phyloP scores from a whole-genome alignment of 2,888 invertebrate species.

The Colletes collaris region DNA sequence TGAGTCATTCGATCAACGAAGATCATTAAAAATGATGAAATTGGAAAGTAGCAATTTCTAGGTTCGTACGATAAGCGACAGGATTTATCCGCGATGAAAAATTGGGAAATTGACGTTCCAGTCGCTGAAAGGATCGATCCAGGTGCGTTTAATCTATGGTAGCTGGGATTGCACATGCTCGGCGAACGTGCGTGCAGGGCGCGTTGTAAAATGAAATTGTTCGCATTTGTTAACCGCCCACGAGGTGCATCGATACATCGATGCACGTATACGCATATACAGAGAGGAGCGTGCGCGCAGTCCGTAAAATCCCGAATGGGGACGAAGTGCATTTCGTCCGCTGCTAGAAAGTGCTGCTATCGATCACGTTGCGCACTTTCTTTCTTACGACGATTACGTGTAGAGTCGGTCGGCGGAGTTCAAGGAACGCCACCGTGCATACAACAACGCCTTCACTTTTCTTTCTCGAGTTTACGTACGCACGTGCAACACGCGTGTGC shows the following conservation, averaged over 20 bases:
- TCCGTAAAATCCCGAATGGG: slow-evolving; percentile 16
- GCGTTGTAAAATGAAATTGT: slow-evolving; percentile 18
- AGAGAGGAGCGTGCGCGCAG: neutral
- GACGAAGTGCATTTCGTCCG: slow-evolving; percentile 38
- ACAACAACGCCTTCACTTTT: slow-evolving; percentile 51
- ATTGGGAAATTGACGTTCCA: slow-evolving; percentile 30
- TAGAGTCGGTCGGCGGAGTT: slow-evolving; percentile 47
- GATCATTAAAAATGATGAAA: too few species aligned
- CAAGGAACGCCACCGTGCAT: slow-evolving; percentile 56
- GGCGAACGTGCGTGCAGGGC: slow-evolving; percentile 1
- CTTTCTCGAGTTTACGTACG: slow-evolving; percentile 29
- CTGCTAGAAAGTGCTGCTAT: slow-evolving; percentile 61
- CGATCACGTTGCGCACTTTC: slow-evolving; percentile 65
- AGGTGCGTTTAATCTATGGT: slow-evolving; percentile 22
- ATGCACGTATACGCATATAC: neutral
- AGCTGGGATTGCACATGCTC: slow-evolving; percentile 15
- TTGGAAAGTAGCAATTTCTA: neutral
- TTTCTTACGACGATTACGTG: slow-evolving; percentile 64
- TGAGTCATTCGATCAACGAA: too few species aligned
- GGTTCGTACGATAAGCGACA: slow-evolving; percentile 10
- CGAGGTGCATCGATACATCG: slow-evolving; percentile 10
- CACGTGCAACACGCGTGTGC: slow-evolving; percentile 1
- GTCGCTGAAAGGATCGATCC: slow-evolving; percentile 10
- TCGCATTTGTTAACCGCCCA: slow-evolving; percentile 22
- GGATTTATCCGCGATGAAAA: slow-evolving; percentile 7